Base-by-base conservation (phyloP, 2,113 vertebrate genomes). In the Cyanistes caeruleus region DNA sequence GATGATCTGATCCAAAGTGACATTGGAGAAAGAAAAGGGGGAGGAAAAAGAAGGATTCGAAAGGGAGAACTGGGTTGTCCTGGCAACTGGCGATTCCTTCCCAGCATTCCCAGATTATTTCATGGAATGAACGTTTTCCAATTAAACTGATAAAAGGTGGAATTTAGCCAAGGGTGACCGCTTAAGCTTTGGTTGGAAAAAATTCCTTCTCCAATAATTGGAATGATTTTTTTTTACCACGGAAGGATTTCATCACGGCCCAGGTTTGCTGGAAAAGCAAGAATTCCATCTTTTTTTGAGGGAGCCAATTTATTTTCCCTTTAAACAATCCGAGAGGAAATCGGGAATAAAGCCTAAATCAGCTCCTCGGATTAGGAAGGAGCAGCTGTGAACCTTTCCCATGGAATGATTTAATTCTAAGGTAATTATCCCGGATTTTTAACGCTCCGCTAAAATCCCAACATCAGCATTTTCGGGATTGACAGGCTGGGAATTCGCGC, bases 1-100 rank as follows among this genome's bases (percentile, higher is more conserved):
- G 77, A 65, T 87, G 91, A 97, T 69, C 31, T n/a, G 97, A 96
- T 96, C 87, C 85, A 84, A 93, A 96, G 84, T 93, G 93, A 96
- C 91, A 92, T 24, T 37, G 46, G 68, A 90, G 82, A 89, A 80
- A 69, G 58, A 41, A 83, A 79, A 28, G 23, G 41, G 53, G 60
- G 30, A 22, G 46, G 41, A 37, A 74, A 90, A 93, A 74, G 39
- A 37, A 88, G 90, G 87, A 86, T 83, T 70, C 14, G 68, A 46
- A 46, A 20, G 5, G 77, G 20, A 35, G 24, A 30, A 84, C 44
- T n/a, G 21, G 5, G 94, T 95, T 87, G 85, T 91, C 87, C 73
- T 87, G 85, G 95, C 85, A 94, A 95, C 95, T 28, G 48, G 70
- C 68, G 65, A 96, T 92, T 67, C 77, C 73, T 82, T 86, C 53